These are phyloP conservation scores for Chrysina gloriosa DNA, from an alignment of 2,888 invertebrate genomes.

Conservation along the genomic window DNA sequence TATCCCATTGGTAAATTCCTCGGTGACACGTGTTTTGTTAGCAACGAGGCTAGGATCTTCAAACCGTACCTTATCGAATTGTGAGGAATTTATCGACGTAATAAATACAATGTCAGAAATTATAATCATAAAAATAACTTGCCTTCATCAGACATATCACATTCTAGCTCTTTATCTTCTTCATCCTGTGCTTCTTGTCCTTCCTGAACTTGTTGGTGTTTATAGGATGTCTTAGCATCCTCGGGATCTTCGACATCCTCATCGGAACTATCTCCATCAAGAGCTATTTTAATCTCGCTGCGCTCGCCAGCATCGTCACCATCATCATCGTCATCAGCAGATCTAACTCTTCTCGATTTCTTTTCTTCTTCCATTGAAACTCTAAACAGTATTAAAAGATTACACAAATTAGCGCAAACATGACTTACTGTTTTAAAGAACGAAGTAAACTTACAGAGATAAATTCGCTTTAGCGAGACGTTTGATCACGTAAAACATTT, in stretches of 20 bases:
- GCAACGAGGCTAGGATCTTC: too few relatives aligned
- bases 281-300: conserved; percentile 47
- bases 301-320: conserved; percentile 59
- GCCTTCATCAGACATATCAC: conserved; percentile 61
- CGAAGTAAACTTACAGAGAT: conserved; percentile 64
- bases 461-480: conserved; percentile 70
- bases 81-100: too few relatives aligned
- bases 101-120: too few relatives aligned
- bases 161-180: conserved; percentile 56
- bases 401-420: too few relatives aligned
- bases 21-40: too few relatives aligned
- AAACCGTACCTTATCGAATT: too few relatives aligned
- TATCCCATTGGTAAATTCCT: too few relatives aligned
- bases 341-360: conserved; percentile 59
- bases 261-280: conserved; percentile 71
- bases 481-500: conserved; percentile 73
- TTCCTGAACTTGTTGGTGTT: conserved; percentile 60
- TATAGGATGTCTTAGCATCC: conserved; percentile 64
- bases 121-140: conserved; percentile 13
- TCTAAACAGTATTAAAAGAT: not conserved
- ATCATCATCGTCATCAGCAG: conserved; percentile 57
- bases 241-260: conserved; percentile 74
- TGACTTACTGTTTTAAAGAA: not conserved
- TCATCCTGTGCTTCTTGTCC: conserved; percentile 68
- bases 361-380: conserved; percentile 53